These are phyloP conservation scores for Pelecanoides urinatrix DNA, from an alignment of 2,113 vertebrate genomes.

Conservation along the genomic window DNA sequence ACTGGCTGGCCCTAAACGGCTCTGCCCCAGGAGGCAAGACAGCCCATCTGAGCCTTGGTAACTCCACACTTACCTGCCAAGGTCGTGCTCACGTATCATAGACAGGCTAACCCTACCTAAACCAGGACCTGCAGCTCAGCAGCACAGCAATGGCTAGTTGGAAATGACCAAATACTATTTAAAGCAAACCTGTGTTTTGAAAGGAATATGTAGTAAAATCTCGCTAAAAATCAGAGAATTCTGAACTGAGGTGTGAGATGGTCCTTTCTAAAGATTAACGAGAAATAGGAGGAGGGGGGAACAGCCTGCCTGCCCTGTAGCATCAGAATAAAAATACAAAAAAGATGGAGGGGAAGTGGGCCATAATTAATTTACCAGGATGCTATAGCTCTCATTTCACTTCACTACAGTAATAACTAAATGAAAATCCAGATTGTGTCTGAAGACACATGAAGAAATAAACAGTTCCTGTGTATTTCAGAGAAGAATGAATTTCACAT, in stretches of 20 bases:
- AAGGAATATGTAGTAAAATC: background rate
- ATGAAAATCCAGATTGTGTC: constrained; percentile 71
- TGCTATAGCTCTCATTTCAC: constrained; percentile 54
- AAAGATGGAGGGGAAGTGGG: background rate
- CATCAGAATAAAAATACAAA: background rate
- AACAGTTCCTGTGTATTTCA: constrained; percentile 63
- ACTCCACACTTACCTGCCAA: background rate
- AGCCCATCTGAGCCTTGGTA: background rate
- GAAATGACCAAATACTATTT: background rate
- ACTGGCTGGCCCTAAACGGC: background rate
- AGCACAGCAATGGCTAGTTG: background rate
- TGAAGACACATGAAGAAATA: constrained; percentile 62
- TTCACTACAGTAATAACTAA: constrained; percentile 49
- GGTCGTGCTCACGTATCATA: background rate
- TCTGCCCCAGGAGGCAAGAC: background rate
- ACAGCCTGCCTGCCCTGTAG: background rate
- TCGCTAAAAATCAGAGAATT: background rate
- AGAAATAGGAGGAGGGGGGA: background rate
- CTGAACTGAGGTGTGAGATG: background rate
- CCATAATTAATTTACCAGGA: constrained; percentile 67
- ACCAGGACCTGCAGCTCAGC: background rate
- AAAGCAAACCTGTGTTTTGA: background rate
- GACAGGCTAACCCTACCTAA: background rate
- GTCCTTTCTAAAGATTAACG: background rate
- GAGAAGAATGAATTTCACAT: constrained; percentile 52